A percentile compares a stretch with the other conserved stretches of the same genome.
Evolutionary conservation across 1,140 invertebrate species (phyloP).

Genomic region (Leptestheria dahalacensis): DNA sequence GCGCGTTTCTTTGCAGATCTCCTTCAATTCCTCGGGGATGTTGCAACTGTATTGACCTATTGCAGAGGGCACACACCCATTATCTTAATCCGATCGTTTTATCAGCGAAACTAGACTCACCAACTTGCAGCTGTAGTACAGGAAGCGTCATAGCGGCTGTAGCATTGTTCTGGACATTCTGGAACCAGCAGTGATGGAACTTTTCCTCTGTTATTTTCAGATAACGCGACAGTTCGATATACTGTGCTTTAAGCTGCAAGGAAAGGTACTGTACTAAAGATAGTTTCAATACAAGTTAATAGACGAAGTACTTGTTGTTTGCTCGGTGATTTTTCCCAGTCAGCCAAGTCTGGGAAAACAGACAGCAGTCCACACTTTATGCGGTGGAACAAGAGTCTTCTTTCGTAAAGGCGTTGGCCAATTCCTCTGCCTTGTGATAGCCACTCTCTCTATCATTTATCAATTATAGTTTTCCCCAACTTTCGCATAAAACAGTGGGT

Average conservation of each 20-base stretch:
- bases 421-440: neutral
- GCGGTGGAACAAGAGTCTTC: neutral
- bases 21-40: neutral
- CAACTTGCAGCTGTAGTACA: neutral
- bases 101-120: too few relatives aligned
- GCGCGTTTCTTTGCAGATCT: slow-evolving; percentile 1
- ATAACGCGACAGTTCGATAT: neutral
- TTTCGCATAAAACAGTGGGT: neutral
- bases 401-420: neutral
- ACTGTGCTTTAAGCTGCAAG: neutral
- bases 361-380: neutral
- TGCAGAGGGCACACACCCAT: too few relatives aligned
- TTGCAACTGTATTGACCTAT: neutral
- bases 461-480: neutral
- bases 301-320: too few relatives aligned
- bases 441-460: neutral
- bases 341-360: neutral
- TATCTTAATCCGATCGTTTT: too few relatives aligned
- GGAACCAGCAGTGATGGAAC: slow-evolving; percentile 3
- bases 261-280: neutral
- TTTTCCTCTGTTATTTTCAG: slow-evolving; percentile 6
- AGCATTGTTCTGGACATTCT: neutral
- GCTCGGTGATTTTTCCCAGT: slow-evolving; percentile 8
- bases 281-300: neutral
- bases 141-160: neutral